These are phyloP conservation scores for Nemotelus nigrinus DNA, from an alignment of 2,888 invertebrate genomes.

Conservation along the genomic window DNA sequence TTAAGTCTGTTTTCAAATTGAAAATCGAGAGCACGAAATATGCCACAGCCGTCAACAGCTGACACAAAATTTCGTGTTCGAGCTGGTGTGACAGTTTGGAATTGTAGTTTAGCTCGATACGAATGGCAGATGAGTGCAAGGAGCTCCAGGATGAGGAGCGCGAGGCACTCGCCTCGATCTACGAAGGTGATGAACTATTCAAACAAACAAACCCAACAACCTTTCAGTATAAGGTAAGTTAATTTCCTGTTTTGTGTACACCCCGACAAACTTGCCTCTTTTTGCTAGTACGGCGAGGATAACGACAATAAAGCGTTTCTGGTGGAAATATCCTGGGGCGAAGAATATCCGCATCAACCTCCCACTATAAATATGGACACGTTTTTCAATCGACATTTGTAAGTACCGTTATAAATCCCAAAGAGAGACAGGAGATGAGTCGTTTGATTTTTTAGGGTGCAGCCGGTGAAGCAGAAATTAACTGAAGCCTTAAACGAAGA, in stretches of 20 bases:
- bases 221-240: constrained; percentile 89
- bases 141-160: constrained; percentile 87
- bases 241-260: neutral
- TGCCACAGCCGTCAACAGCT: too few species aligned
- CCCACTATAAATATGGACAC: constrained; percentile 87
- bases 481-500: constrained; percentile 71
- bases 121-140: constrained; percentile 67
- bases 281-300: constrained; percentile 79
- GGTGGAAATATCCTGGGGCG: constrained; percentile 87
- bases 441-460: too few species aligned
- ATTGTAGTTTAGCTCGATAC: neutral
- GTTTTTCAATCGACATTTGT: constrained; percentile 94
- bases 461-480: constrained; percentile 76
- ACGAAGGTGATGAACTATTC: constrained; percentile 90
- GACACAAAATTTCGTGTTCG: too few species aligned
- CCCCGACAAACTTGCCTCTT: constrained; percentile 27
- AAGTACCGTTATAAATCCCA: constrained; percentile 62
- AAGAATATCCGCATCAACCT: constrained; percentile 83
- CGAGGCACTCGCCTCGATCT: constrained; percentile 91
- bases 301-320: constrained; percentile 83
- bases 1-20: neutral
- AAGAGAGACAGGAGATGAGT: neutral
- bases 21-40: neutral
- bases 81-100: neutral
- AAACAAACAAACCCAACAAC: constrained; percentile 80